phyloP scores from a whole-genome alignment of 2,113 vertebrate genomes.

The Anser brachyrhynchus region DNA sequence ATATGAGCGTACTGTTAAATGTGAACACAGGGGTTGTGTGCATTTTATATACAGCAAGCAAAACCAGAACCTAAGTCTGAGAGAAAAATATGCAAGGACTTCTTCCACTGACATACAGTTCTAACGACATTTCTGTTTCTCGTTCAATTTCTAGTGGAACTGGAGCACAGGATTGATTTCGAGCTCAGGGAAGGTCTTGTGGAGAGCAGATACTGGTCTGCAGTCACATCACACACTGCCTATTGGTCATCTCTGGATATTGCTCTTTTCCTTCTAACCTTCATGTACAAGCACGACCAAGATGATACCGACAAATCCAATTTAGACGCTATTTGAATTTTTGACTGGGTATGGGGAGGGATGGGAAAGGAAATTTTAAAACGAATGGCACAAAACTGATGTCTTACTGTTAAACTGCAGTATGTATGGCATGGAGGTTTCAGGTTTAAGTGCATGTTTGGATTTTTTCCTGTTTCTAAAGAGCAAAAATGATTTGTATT shows the following conservation, averaged over 20 bases:
- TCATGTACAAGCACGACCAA: slow-evolving; percentile 88
- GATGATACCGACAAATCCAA: slow-evolving; percentile 67
- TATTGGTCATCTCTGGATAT: slow-evolving; percentile 98
- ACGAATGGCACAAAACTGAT: slow-evolving; percentile 42
- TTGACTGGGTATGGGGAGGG: background rate
- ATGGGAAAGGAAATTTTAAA: background rate
- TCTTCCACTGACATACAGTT: background rate
- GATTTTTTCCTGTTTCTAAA: slow-evolving; percentile 57
- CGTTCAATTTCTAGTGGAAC: slow-evolving; percentile 81
- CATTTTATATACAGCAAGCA: background rate
- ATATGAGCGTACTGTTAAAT: background rate
- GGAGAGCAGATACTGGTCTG: slow-evolving; percentile 97
- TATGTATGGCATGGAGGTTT: slow-evolving; percentile 62
- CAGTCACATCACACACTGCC: slow-evolving; percentile 96
- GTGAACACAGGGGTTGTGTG: rapidly evolving
- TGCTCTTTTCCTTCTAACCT: slow-evolving; percentile 94
- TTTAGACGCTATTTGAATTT: slow-evolving; percentile 71
- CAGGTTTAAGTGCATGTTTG: slow-evolving; percentile 74
- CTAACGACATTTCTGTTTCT: background rate
- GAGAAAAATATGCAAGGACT: rapidly evolving
- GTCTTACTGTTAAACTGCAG: slow-evolving; percentile 43
- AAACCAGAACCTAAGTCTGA: background rate
- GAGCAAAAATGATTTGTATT: slow-evolving; percentile 66
- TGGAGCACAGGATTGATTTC: slow-evolving; percentile 95
- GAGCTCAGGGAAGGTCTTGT: slow-evolving; percentile 96